These are phyloP conservation scores for Aphidius gifuensis DNA, from an alignment of 1,140 invertebrate genomes.

Conservation along the genomic window DNA sequence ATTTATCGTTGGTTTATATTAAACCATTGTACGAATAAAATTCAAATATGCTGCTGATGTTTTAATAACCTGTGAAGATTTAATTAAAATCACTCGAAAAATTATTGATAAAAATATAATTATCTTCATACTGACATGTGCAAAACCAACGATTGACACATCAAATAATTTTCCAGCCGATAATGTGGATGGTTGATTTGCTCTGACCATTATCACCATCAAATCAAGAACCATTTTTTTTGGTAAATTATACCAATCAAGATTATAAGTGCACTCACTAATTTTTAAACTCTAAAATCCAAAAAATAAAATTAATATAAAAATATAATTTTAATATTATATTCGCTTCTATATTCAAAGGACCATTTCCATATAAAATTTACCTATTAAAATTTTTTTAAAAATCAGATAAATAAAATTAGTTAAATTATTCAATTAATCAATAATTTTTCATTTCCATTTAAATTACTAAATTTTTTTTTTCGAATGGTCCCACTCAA, in stretches of 20 bases:
- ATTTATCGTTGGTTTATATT: neutral
- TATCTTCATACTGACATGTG: conserved; percentile 32
- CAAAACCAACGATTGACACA: conserved; percentile 37
- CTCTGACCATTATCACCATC: conserved; percentile 35
- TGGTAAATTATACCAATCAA: conserved; percentile 38
- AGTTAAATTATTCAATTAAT: no score
- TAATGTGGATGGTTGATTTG: conserved; percentile 30
- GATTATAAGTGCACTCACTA: conserved; percentile 30
- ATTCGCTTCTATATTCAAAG: no score
- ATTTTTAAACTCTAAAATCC: conserved; percentile 35
- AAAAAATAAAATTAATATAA: neutral
- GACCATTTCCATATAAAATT: no score
- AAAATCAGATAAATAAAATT: no score
- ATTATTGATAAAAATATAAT: neutral
- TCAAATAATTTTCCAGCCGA: conserved; percentile 39
- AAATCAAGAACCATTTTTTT: conserved; percentile 28
- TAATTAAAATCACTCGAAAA: neutral
- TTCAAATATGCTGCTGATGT: conserved; percentile 43
- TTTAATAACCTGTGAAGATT: conserved; percentile 35
- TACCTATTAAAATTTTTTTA: no score
- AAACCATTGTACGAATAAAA: conserved; percentile 36
- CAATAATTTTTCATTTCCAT: no score
- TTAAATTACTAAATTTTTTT: no score
- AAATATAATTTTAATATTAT: no score
- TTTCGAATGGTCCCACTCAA: no score